Conservation (phyloP, 2,888 invertebrate species). For the Philopedon plagiatum region DNA sequence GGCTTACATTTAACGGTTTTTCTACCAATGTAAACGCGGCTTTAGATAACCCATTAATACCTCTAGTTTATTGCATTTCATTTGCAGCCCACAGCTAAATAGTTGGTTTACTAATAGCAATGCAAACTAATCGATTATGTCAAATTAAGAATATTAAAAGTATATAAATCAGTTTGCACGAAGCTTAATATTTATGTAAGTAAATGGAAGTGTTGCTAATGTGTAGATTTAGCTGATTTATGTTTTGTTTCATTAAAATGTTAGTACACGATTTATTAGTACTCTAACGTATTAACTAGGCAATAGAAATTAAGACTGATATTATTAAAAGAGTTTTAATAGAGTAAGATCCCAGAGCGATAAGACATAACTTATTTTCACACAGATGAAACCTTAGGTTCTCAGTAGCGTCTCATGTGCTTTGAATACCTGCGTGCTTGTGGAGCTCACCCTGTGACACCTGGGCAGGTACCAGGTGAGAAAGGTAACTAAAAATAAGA, state of each 20-base stretch:
- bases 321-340: no score
- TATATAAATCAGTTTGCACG: slow-evolving; percentile 32
- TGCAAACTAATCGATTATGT: slow-evolving; percentile 34
- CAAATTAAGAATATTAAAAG: slow-evolving; percentile 37
- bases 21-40: neutral
- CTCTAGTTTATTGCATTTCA: slow-evolving; percentile 23
- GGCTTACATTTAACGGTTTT: no score
- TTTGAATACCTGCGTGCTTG: no score
- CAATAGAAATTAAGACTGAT: no score
- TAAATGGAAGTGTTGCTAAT: neutral
- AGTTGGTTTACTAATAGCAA: slow-evolving; percentile 17
- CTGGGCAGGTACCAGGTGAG: no score
- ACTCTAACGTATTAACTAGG: neutral
- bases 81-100: slow-evolving; percentile 15
- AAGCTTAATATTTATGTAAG: slow-evolving; percentile 20
- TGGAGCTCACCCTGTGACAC: no score
- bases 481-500: no score
- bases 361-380: no score
- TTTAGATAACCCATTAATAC: neutral
- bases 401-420: no score
- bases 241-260: neutral
- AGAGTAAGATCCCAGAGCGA: no score
- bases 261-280: neutral
- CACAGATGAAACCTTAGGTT: no score
- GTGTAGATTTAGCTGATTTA: neutral